Evolutionary conservation across 2,888 invertebrate genomes (phyloP).

Genomic region (Lagria hirta): DNA sequence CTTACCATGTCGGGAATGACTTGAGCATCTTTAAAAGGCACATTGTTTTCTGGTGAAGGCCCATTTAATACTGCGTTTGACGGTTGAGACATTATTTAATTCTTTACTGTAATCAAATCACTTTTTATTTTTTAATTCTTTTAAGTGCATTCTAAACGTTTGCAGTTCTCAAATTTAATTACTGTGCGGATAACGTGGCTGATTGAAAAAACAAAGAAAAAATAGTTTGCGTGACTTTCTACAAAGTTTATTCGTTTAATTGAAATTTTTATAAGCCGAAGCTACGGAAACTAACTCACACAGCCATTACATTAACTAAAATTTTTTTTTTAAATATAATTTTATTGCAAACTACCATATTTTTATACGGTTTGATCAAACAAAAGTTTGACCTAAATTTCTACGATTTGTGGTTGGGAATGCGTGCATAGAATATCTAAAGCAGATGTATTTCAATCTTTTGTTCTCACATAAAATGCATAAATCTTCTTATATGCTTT

Average conservation of each 20-base stretch:
- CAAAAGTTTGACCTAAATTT: conserved; percentile 10
- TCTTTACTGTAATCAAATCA: conserved; percentile 40
- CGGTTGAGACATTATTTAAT: conserved; percentile 39
- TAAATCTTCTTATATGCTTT: conserved; percentile 6
- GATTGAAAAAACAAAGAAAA: conserved; percentile 9
- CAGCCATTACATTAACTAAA: neutral
- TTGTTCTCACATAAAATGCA: conserved; percentile 26
- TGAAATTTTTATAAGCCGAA: conserved; percentile 18
- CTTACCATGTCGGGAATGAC: conserved; percentile 37
- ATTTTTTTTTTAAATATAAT: no score
- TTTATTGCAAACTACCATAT: no score
- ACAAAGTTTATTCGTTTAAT: conserved; percentile 12
- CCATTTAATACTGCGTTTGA: conserved; percentile 43
- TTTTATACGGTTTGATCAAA: no score
- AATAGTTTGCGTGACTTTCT: conserved; percentile 16
- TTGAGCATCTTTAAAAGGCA: conserved; percentile 37
- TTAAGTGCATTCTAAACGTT: conserved; percentile 18
- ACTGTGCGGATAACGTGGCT: conserved; percentile 14
- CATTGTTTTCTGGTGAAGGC: conserved; percentile 40
- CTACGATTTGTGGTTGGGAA: conserved; percentile 7
- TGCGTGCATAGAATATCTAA: conserved; percentile 21
- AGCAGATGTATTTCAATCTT: conserved; percentile 19
- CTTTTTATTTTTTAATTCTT: conserved; percentile 39
- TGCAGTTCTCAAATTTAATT: conserved; percentile 19
- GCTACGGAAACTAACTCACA: conserved; percentile 4